Evolutionary conservation across 1,140 invertebrate species (phyloP), one percentile per base, ranked within the genome.

Genomic region (Drosophila orena): DNA sequence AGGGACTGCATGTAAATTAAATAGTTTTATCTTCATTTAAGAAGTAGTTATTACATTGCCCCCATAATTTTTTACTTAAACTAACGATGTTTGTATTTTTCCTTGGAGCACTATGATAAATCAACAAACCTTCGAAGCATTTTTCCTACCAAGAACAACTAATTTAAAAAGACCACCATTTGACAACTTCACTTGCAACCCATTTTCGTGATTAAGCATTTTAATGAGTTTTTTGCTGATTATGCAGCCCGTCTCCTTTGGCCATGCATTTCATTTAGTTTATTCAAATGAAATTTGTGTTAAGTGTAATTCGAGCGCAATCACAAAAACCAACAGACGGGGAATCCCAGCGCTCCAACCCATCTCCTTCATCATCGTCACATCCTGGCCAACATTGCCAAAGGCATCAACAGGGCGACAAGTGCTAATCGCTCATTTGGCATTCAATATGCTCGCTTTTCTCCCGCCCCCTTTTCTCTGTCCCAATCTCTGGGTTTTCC

Each of bases 341-440:
- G 12, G n/a, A 27, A 44, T 34, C 40, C 27, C 15, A 15, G 12
- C 6, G 24, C n/a, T 17, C 30, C 7, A 20, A 17, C 37, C n/a
- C 24, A 20, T 14, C 43, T 70, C 42, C 50, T 69, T 47, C 64
- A 47, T 70, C 65, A 47, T 70, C 34, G 61, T 70, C 62, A 47
- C 60, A 42, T 44, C 38, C 52, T 65, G 70, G 20, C 38, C 74
- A 46, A 65, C 71, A 56, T 56, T 47, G 55, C 55, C 24, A 71
- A 71, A 70, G 56, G 52, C 44, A 47, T 60, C 56, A 61, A 59
- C 54, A 55, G 44, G 46, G 34, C 52, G 76, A 80, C 72, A 72
- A 71, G 78, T 77, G 78, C 78, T 81, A 81, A 81, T 81, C 78
- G 78, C 79, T 81, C 78, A 81, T 81, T 81, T 77, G 72, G 72